Conservation (phyloP, 2,888 invertebrate species). For the Rotaria sp. region DNA sequence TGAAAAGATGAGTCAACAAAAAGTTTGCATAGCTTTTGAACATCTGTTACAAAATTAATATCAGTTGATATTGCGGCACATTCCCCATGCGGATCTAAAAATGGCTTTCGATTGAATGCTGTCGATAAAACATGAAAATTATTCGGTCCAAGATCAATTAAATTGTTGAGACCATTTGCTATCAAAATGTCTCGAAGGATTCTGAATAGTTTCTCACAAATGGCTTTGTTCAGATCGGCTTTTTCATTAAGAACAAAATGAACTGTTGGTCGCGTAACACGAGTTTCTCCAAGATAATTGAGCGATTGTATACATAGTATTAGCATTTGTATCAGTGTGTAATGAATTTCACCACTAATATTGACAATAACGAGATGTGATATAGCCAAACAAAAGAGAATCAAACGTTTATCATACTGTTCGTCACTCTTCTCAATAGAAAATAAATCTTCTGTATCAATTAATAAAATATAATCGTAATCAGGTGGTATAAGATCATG, state of each 20-base stretch:
- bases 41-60: neutral
- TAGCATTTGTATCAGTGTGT: neutral
- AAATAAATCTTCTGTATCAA: constrained; percentile 23
- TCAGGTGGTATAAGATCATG: neutral
- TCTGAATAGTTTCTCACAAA: neutral
- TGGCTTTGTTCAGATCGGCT: neutral
- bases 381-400: constrained; percentile 30
- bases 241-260: constrained; percentile 24
- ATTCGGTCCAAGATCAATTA: neutral
- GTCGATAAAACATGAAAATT: constrained; percentile 26
- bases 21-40: neutral
- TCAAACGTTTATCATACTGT: constrained; percentile 20
- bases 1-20: neutral
- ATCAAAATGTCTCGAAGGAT: neutral
- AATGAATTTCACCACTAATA: neutral
- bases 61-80: neutral
- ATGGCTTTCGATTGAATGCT: neutral
- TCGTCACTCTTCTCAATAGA: constrained; percentile 7
- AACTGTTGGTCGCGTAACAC: constrained; percentile 2
- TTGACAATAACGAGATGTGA: constrained; percentile 25
- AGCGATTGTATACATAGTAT: constrained; percentile 15
- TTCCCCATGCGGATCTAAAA: neutral
- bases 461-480: constrained; percentile 4
- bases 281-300: neutral
- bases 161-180: neutral